Percentiles rank a stretch among this genome's conserved stretches.
Conservation (phyloP, 2,113 vertebrate genomes). For the Dryoscopus gambensis region DNA sequence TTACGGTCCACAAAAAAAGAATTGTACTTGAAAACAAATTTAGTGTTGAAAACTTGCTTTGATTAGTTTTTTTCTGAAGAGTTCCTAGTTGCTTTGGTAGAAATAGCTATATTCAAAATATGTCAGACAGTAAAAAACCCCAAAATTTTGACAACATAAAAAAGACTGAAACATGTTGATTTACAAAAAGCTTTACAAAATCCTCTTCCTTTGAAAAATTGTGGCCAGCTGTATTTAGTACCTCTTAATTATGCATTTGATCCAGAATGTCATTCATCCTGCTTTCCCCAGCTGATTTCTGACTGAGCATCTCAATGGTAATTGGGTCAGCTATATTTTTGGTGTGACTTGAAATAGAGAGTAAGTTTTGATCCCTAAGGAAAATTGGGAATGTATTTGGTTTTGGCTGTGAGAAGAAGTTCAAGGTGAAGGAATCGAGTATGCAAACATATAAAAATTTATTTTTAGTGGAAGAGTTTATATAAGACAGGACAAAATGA, state of each 20-base stretch:
- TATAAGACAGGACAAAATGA: background rate
- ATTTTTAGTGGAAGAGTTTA: background rate
- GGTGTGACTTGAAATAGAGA: constrained; percentile 11
- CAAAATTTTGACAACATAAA: background rate
- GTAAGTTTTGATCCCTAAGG: background rate
- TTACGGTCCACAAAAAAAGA: background rate
- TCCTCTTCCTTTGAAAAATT: constrained; percentile 17
- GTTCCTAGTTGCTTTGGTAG: background rate
- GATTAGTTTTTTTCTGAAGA: background rate
- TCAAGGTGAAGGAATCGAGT: background rate
- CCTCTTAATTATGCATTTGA: constrained; percentile 46
- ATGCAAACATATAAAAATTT: background rate
- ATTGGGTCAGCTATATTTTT: constrained; percentile 28
- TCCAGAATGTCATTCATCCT: constrained; percentile 20
- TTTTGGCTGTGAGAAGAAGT: background rate
- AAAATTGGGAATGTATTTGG: background rate
- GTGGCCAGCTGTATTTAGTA: constrained; percentile 31
- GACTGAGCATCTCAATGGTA: constrained; percentile 10
- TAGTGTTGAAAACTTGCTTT: background rate
- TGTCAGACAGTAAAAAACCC: background rate
- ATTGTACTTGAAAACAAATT: background rate
- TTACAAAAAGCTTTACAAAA: background rate
- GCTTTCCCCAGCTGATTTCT: constrained; percentile 44
- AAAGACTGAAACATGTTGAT: background rate
- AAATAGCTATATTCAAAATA: background rate